Evolutionary conservation across 64 coral and sea anemone species (phyloP).

Genomic region (Montipora sp.): DNA sequence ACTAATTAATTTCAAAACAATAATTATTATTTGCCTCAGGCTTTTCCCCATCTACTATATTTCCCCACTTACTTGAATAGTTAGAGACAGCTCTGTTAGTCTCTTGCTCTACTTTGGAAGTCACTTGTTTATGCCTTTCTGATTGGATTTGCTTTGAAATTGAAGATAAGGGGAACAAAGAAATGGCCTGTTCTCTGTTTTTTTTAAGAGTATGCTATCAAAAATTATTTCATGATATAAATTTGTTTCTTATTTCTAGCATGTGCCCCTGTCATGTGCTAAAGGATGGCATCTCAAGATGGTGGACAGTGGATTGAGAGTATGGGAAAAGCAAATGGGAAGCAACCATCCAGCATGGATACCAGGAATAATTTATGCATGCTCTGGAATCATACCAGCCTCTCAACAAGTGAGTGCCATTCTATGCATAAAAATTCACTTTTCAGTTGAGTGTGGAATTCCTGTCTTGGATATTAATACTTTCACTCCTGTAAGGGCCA

Average conservation of each 20-base stretch:
- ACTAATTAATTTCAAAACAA: too few relatives aligned
- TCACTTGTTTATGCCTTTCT: too few relatives aligned
- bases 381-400: conserved; percentile 55
- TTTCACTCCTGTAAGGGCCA: too few relatives aligned
- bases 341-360: neutral
- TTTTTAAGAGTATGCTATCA: neutral
- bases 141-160: too few relatives aligned
- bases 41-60: too few relatives aligned
- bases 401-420: conserved; percentile 26
- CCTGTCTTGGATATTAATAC: too few relatives aligned
- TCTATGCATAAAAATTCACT: neutral
- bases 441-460: too few relatives aligned
- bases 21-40: too few relatives aligned
- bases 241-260: conserved; percentile 16
- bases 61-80: too few relatives aligned
- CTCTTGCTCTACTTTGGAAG: too few relatives aligned
- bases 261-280: neutral
- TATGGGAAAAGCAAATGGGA: conserved; percentile 47
- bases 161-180: too few relatives aligned
- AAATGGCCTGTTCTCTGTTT: neutral
- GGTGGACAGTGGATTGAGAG: conserved; percentile 66
- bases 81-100: too few relatives aligned
- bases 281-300: conserved; percentile 59
- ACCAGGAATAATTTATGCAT: conserved; percentile 61
- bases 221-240: neutral